phyloP scores from a whole-genome alignment of 2,888 invertebrate species.

The Hypena proboscidalis region DNA sequence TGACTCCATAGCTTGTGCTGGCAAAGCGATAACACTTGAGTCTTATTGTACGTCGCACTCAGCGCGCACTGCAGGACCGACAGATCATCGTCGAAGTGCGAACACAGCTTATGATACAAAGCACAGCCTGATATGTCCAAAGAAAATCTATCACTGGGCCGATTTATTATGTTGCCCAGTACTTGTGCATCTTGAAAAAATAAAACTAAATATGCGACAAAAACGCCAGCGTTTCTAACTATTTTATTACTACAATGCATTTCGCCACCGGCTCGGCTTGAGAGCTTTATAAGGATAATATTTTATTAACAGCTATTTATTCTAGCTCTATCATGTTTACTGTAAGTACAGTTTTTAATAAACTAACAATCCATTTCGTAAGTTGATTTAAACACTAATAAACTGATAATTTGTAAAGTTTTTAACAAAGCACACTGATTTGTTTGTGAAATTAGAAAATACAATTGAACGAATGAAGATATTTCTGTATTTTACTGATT shows the following conservation, averaged over 20 bases:
- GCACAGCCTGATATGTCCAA: slow-evolving; percentile 69
- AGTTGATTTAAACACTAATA: not conserved
- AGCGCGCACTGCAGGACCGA: slow-evolving; percentile 71
- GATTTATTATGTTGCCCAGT: slow-evolving; percentile 55
- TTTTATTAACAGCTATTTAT: slow-evolving; percentile 31
- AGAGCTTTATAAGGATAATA: slow-evolving; percentile 15
- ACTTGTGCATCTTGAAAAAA: slow-evolving; percentile 54
- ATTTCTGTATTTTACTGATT: not conserved
- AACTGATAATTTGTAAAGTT: slow-evolving; percentile 5
- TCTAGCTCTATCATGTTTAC: slow-evolving; percentile 24
- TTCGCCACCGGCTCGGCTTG: slow-evolving; percentile 60
- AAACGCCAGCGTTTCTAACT: slow-evolving; percentile 49
- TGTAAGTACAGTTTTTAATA: not conserved
- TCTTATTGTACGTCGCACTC: slow-evolving; percentile 70
- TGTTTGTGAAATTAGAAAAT: slow-evolving; percentile 14
- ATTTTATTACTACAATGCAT: slow-evolving; percentile 58
- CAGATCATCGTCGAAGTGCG: slow-evolving; percentile 71
- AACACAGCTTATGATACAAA: slow-evolving; percentile 73
- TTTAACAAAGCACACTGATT: slow-evolving; percentile 8
- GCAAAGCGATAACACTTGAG: slow-evolving; percentile 64
- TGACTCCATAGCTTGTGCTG: slow-evolving; percentile 77
- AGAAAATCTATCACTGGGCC: slow-evolving; percentile 58
- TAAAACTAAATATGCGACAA: slow-evolving; percentile 46
- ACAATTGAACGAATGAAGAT: slow-evolving; percentile 6
- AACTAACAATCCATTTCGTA: not conserved